A percentile compares a stretch with the other conserved stretches of the same genome.
Conservation (phyloP, 1,140 invertebrate genomes). For the Atta cephalotes region DNA sequence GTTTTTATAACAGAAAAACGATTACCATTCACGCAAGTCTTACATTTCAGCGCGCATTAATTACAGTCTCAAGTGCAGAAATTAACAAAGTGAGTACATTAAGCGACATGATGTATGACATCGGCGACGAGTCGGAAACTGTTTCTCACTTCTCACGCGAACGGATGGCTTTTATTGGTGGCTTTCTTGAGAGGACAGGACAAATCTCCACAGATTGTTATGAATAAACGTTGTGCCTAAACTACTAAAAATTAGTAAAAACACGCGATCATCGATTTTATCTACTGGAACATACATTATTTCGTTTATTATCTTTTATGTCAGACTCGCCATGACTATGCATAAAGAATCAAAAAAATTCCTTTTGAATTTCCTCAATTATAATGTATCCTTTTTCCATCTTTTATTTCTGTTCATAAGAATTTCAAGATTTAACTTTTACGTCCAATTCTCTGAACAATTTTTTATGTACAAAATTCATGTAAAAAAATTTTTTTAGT, state of each 20-base stretch:
- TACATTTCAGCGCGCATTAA: conserved; percentile 63
- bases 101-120: conserved; percentile 57
- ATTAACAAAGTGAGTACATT: conserved; percentile 60
- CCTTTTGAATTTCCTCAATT: too few species aligned
- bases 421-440: too few species aligned
- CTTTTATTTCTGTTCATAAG: too few species aligned
- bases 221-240: background rate
- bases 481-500: too few species aligned
- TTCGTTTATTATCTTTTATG: background rate
- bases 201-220: background rate
- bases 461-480: too few species aligned
- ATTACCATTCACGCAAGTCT: conserved; percentile 60
- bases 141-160: conserved; percentile 49
- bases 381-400: too few species aligned
- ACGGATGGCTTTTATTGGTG: conserved; percentile 30
- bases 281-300: background rate
- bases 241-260: background rate
- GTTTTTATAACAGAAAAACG: conserved; percentile 64
- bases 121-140: conserved; percentile 5
- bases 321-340: background rate
- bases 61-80: conserved; percentile 32
- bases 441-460: too few species aligned
- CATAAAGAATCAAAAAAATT: too few species aligned
- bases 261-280: conserved; percentile 10
- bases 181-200: background rate